Evolutionary conservation across 1,140 invertebrate species (phyloP), one percentile per base, ranked within the genome.

Genomic region (Trinorchestia longiramus): DNA sequence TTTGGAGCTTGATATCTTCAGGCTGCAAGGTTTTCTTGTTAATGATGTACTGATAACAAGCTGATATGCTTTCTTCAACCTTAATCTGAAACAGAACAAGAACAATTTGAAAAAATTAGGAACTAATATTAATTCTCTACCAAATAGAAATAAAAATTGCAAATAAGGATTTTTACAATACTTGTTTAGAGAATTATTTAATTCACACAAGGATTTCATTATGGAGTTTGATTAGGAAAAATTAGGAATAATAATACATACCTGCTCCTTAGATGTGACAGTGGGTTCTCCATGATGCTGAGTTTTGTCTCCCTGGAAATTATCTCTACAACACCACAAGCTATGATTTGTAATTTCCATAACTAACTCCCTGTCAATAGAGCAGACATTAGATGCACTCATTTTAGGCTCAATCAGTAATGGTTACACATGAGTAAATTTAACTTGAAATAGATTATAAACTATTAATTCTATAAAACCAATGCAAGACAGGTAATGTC

Each of bases 21-120:
- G 97, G 96, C 96, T 97, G 97, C 43, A 98, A 97, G 41, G 98
- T 97, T 87, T 97, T 97, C 96, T 97, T 97, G 96, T 97, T 97
- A 96, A 98, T 97, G 97, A 98, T 98, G 43, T 98, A 97, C 97
- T 98, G 98, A 96, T 98, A 98, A 91, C 98, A 97, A 97, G 98
- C 98, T 95, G 98, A 97, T 88, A 98, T 97, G 43, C 97, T 97
- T 90, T 97, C 97, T 97, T 98, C 98, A 17, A 98, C 98, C 97
- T 98, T 97, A 96, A 98, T 97, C 98, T 98, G 97, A 95, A 97
- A 95, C 98, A 98, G 96, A 96, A 23, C 15, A 77, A 77, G 36
- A 77, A 77, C 28, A 77, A 3, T 77, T 77, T 23, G 36, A 77
- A 77, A 77, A 36, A 1, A 77, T 15, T 77, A 19, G 19, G 47